Conservation (phyloP, 2,797 vertebrate genomes). For the Enteromius afrohamiltoni region DNA sequence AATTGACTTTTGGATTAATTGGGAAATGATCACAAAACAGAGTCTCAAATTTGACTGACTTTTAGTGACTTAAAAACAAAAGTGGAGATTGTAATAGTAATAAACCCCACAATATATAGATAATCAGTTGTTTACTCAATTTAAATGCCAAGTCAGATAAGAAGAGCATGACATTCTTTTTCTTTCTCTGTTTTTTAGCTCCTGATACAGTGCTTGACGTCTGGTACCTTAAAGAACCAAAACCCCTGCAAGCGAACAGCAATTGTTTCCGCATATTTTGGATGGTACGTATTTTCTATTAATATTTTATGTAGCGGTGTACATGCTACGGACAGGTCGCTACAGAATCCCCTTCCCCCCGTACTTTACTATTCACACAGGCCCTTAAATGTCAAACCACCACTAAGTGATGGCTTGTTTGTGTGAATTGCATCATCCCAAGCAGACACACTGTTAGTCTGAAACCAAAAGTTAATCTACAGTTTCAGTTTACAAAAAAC, state of each 20-base stretch:
- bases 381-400: conserved; percentile 74
- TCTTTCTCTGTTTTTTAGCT: conserved; percentile 61
- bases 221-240: conserved; percentile 77
- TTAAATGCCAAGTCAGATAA: not conserved
- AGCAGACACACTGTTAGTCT: conserved; percentile 58
- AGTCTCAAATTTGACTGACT: not conserved
- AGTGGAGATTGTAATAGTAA: not conserved
- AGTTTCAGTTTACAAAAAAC: conserved; percentile 80
- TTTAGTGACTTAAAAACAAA: too few species aligned
- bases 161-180: not conserved
- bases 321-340: conserved; percentile 44
- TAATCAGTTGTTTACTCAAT: not conserved
- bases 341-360: not conserved
- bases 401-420: conserved; percentile 51
- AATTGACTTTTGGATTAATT: not conserved
- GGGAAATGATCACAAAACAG: not conserved
- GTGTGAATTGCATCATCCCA: conserved; percentile 50
- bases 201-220: conserved; percentile 75
- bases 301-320: not conserved
- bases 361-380: conserved; percentile 26
- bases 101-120: not conserved
- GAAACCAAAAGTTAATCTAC: conserved; percentile 59
- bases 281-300: conserved; percentile 79
- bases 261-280: conserved; percentile 80
- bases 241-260: conserved; percentile 12